These are phyloP conservation scores for Bufotes viridis DNA, from an alignment of 2,797 vertebrate species.

Conservation along the genomic window DNA sequence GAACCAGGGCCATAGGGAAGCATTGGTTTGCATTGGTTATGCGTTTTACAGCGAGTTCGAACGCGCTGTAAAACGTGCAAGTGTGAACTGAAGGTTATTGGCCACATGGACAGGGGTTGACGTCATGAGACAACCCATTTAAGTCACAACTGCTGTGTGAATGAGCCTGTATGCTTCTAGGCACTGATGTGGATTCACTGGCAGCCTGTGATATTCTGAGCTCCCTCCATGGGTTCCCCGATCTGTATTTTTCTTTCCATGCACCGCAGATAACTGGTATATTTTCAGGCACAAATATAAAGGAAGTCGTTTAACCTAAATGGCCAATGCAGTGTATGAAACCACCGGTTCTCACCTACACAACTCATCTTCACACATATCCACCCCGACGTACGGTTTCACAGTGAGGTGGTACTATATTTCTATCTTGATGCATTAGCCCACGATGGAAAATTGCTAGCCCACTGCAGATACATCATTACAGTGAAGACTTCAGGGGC, in stretches of 20 bases:
- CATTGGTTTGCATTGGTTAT: no score
- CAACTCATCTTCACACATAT: not conserved
- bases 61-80: no score
- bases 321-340: not conserved
- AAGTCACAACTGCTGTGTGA: not conserved
- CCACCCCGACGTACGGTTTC: not conserved
- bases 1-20: no score
- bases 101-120: no score
- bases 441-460: not conserved
- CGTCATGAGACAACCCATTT: no score
- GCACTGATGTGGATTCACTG: not conserved
- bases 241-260: not conserved
- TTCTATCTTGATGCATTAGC: not conserved
- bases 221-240: not conserved
- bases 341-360: conserved; percentile 15
- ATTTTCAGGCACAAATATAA: not conserved
- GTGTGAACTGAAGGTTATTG: no score
- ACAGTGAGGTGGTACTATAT: conserved; percentile 9
- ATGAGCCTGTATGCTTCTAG: not conserved
- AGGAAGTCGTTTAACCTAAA: not conserved
- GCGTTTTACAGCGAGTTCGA: no score
- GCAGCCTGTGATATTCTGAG: no score
- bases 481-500: not conserved
- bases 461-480: not conserved
- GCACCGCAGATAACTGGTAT: not conserved